Base-by-base conservation (phyloP, 2,888 invertebrate genomes). In the Drosophila pegasa region DNA sequence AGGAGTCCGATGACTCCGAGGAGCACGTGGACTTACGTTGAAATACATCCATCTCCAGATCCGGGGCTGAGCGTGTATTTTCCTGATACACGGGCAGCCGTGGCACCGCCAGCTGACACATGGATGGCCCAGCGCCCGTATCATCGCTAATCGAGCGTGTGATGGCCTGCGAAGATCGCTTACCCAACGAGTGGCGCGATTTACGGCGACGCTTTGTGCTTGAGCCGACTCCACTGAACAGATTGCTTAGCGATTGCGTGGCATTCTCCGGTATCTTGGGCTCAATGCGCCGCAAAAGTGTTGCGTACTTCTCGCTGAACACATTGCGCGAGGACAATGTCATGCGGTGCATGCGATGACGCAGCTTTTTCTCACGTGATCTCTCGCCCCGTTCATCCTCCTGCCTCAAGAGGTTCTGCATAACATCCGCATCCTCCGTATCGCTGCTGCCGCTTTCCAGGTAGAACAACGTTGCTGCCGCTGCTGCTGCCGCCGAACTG, bases 321-420 rank as follows among this genome's bases (percentile, higher is more conserved):
- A 95, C 93, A 86, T 93, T 93, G 50, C 94, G 94, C 0, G 94
- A 94, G n/a, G 94, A 92, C 90, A 89, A 93, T 84, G 94, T 95
- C 0, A 96, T 92, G 68, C 94, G 95, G 75, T 94, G 95, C 47
- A 96, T 93, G 51, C 94, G 94, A 20, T 94, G 88, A 59, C 94
- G 82, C 86, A 94, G 91, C 43, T 93, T 89, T 75, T 93, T 92
- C 77, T 93, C 91, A 2, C 86, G 83, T 5, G 92, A 90, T 14
- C 92, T 91, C 62, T 93, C 93, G 76, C 94, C 92, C 75, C 95
- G 91, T 90, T 94, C 93, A 88, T 94, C 93, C 93, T 96, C 95
- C 72, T 94, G 93, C 45, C 93, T 93, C 48, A 95, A 89, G 50
- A 93, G 72, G 43, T 91, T 87, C 27, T 78, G 83, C 76, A 94